Conservation (phyloP, 2,888 invertebrate genomes). For the Cephus rjabovi region DNA sequence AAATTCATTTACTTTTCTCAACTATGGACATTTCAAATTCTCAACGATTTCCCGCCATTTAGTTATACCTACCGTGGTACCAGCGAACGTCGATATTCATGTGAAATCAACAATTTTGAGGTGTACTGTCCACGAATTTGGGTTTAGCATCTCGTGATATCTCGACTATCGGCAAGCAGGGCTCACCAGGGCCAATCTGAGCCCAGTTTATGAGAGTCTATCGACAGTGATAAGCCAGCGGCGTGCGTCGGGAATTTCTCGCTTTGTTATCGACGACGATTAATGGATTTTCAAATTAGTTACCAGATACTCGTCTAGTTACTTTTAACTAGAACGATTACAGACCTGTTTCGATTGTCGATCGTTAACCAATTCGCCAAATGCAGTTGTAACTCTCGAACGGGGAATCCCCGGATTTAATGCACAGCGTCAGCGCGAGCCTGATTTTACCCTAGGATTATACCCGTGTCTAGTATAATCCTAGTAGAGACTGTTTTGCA, state of each 20-base stretch:
- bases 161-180: background rate
- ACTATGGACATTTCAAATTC: background rate
- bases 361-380: background rate
- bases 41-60: background rate
- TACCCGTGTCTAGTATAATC: slow-evolving; percentile 21
- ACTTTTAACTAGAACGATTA: background rate
- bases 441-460: slow-evolving; percentile 10
- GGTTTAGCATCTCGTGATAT: background rate
- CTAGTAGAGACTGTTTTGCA: slow-evolving; percentile 13
- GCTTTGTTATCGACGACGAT: slow-evolving; percentile 9
- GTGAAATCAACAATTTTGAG: background rate
- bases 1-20: background rate
- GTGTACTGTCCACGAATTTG: background rate
- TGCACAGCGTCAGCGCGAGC: background rate
- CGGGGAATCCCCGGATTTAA: background rate
- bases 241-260: slow-evolving; percentile 1
- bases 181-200: background rate
- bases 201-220: slow-evolving; percentile 23
- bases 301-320: background rate
- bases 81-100: background rate
- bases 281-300: slow-evolving; percentile 9
- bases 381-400: background rate
- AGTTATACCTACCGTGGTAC: background rate
- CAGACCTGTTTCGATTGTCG: background rate
- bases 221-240: slow-evolving; percentile 16